These are phyloP conservation scores for Apogon hyalosoma DNA, from an alignment of 2,797 vertebrate genomes.

Conservation along the genomic window DNA sequence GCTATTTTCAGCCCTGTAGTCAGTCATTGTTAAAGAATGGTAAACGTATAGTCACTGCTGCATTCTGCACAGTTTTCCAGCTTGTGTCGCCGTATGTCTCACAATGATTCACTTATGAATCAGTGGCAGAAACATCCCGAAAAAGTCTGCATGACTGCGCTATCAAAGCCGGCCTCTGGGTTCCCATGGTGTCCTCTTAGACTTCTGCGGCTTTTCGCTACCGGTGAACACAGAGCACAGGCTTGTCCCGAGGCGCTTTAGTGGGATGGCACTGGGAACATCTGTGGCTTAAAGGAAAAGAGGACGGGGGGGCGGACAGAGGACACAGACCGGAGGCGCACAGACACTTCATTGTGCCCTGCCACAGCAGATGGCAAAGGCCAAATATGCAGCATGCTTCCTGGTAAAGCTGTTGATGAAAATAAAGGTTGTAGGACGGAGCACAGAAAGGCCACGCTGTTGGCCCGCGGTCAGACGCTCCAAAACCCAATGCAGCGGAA, in stretches of 20 bases:
- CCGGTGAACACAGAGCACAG: slow-evolving; percentile 63
- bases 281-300: slow-evolving; percentile 84
- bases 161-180: slow-evolving; percentile 54
- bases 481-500: not conserved
- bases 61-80: slow-evolving; percentile 32
- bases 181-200: slow-evolving; percentile 64
- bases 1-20: slow-evolving; percentile 46
- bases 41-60: slow-evolving; percentile 53
- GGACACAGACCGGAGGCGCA: slow-evolving; percentile 80
- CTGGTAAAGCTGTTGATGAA: slow-evolving; percentile 86
- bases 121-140: slow-evolving; percentile 53
- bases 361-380: slow-evolving; percentile 87
- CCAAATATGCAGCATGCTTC: slow-evolving; percentile 85
- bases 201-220: slow-evolving; percentile 50
- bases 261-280: slow-evolving; percentile 83
- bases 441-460: slow-evolving; percentile 41
- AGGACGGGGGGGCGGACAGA: slow-evolving; percentile 68
- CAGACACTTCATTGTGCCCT: slow-evolving; percentile 90
- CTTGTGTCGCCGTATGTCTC: slow-evolving; percentile 17
- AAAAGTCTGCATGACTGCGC: slow-evolving; percentile 51
- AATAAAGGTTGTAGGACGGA: slow-evolving; percentile 73
- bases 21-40: slow-evolving; percentile 56
- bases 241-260: slow-evolving; percentile 69
- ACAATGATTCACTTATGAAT: slow-evolving; percentile 62
- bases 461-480: slow-evolving; percentile 9